Base-by-base conservation (phyloP, 92 coral and sea anemone genomes). In the Galaxea fascicularis region DNA sequence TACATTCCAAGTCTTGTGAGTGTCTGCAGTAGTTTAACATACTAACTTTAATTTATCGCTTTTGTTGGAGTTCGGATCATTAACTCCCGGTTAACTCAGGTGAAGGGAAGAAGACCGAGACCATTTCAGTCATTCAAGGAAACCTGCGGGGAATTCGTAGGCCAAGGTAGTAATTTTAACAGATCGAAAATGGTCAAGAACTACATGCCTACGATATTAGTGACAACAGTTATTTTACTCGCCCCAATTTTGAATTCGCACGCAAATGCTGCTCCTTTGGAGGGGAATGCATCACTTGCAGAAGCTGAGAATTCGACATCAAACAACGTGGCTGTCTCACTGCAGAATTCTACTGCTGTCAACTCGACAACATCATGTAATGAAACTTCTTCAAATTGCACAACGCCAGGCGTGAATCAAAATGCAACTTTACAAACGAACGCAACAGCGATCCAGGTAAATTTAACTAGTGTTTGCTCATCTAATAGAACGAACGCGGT, bases 391-490 rank as follows among this genome's bases (percentile, higher is more conserved):
- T 63, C 59, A 21, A 87, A 85, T 87, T 89, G 90, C 84, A 76
- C 91, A 35, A 29, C 83, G 68, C 67, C 70, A 25, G 49, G 17
- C 35, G 78, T 13, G 46, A 86, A 89, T 74, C 45, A 53, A 11
- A 87, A 80, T 25, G 80, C 56, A 47, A 56, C 93, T 24, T 69
- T 73, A 64, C 78, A 82, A 57, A 59, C 51, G 13, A 84, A 78
- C 80, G 71, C 39, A 27, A 69, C 89, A 65, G 35, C 35, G 31
- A 57, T 86, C 30, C 71, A 62, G 27, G 31, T 94, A 27, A 92
- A 94, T 78, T 85, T 92, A 76, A 92, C 98, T 9, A 82, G 67
- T 47, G 63, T 94, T 57, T 91, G 93, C 86, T 65, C 60, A 20
- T 66, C 67, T 9, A 89, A 90, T 44, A n/a, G 80, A 53, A 82